Evolutionary conservation across 1,140 invertebrate species (phyloP).

Genomic region (Macrobrachium rosenbergii): DNA sequence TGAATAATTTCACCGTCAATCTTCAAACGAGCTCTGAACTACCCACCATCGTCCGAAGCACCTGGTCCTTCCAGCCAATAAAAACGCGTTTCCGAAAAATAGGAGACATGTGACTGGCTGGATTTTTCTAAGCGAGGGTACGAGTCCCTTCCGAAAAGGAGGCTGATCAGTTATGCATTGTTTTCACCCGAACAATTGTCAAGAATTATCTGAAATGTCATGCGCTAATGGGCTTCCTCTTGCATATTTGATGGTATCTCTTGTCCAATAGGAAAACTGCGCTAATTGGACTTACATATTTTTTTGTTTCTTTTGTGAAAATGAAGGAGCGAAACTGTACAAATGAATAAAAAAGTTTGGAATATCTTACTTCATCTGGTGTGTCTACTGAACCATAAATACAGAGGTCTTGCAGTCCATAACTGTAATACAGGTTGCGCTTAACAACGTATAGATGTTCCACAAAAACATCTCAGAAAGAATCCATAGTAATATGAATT

Average conservation of each 20-base stretch:
- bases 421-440: too few species aligned
- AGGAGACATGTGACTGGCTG: slow-evolving; percentile 39
- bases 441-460: too few species aligned
- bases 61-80: slow-evolving; percentile 33
- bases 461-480: too few species aligned
- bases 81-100: slow-evolving; percentile 14
- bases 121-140: slow-evolving; percentile 26
- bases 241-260: slow-evolving; percentile 24
- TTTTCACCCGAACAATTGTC: slow-evolving; percentile 54
- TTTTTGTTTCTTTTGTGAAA: background rate
- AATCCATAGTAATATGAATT: too few species aligned
- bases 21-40: background rate
- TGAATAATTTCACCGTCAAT: slow-evolving; percentile 57
- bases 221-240: slow-evolving; percentile 36
- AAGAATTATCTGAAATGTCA: slow-evolving; percentile 59
- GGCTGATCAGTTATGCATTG: slow-evolving; percentile 56
- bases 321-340: background rate
- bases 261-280: background rate
- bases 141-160: background rate
- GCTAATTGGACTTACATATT: background rate
- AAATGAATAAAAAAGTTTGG: too few species aligned
- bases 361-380: too few species aligned
- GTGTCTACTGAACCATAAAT: too few species aligned
- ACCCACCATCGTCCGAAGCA: background rate
- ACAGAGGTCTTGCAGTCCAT: too few species aligned